Evolutionary conservation across 2,888 invertebrate species (phyloP), one percentile per base, ranked within the genome.

Genomic region (Drosophila glabriapex): DNA sequence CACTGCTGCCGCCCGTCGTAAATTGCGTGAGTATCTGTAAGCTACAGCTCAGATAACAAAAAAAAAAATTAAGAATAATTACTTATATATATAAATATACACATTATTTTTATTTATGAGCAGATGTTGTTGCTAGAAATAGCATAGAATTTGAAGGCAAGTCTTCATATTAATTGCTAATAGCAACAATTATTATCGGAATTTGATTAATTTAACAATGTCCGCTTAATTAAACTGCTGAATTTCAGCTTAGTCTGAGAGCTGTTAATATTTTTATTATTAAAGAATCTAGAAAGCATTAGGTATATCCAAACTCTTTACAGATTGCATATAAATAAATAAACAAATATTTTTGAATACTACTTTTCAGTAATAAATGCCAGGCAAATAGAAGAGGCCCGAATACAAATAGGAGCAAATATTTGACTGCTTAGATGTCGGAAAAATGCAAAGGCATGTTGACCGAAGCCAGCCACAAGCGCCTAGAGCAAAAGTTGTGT

Each of bases 1-100:
- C 97, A 0, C 94, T 97, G 61, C 92, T 97, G 70, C 97, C 97
- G 28, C 97, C 97, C 6, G 96, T 97, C 66, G 97, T 97, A 31
- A 97, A 97, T 93, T 97, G 97, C 90, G 97, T 96, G 94, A 95
- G 96, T 94, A 78, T 61, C 35, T 37, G 39, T 28, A 16, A 16
- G 10, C 12, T 3, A 19, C 37, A 25, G 28, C 33, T 35, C 9
- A 19, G 54, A 64, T 54, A 55, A 16, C 29, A 28, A 28, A 29
- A 3, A 35, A 33, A 46, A 63, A 60, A 37, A 0, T 31, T n/a
- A n/a, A n/a, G 63, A 50, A 37, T 43, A 12, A 22, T 43, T 43
- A 43, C 16, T 7, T 43, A 43, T 12, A 4, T 10, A 43, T 12
- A 43, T 22, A 43, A 22, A 43, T 53, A 33, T 43, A 43, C 22